Evolutionary conservation across 2,888 invertebrate genomes (phyloP), one percentile per base, ranked within the genome.

Genomic region (Melipona bicolor): DNA sequence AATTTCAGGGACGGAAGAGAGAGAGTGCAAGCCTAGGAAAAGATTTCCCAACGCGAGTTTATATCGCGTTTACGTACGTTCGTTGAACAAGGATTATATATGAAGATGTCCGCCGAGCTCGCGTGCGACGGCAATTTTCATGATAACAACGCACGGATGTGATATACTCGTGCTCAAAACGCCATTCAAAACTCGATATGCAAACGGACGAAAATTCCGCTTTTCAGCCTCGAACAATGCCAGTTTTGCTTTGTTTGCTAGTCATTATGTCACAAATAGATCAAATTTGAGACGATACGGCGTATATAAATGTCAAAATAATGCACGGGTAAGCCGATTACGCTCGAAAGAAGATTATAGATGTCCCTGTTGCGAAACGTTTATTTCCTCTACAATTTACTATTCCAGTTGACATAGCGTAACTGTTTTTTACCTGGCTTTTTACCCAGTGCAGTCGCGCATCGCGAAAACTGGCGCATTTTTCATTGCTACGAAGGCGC

Each of bases 301-400:
- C 6, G 13, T 6, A 61, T 19, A 70, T 74, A 70, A 71, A 82
- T 74, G 74, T 73, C 67, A 52, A 72, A 82, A 65, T 71, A 64
- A 67, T 75, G 52, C 62, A 62, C 49, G 67, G 24, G 43, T 74
- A 84, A 82, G 36, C 77, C 56, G 77, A 78, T 84, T 83, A 83
- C 24, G 61, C 54, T 27, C 5, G 52, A 59, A 71, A 64, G 43
- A 72, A 75, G 68, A 77, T 77, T 61, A 70, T 52, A 9, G 19
- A 49, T 61, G 50, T 65, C 68, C 50, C 64, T 56, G 52, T 69
- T 64, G 56, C 49, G 13, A 27, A 69, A 27, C 76, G 62, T 82
- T 84, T 69, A 65, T 67, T 69, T 65, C 15, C 69, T n/a, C 32
- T 5, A 59, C 76, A 76, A 82, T 78, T 67, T 70, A 54, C 56